phyloP scores from a whole-genome alignment of 35 echinoderm and acorn worm genomes.

The Apostichopus japonicus region DNA sequence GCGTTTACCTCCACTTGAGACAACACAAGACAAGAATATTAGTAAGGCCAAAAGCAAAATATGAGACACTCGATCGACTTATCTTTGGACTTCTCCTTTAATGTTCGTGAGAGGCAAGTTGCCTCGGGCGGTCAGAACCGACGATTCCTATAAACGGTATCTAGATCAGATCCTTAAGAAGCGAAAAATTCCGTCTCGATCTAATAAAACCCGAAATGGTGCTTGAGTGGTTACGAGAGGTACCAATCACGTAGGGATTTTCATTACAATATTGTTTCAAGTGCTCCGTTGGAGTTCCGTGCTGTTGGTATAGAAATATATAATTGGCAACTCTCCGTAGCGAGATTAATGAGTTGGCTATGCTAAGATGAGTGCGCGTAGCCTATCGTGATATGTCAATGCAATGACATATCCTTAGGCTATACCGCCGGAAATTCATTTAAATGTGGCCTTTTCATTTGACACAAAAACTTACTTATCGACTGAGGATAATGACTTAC shows the following conservation, averaged over 20 bases:
- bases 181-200: neutral
- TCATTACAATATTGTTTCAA: neutral
- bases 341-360: neutral
- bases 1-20: no score
- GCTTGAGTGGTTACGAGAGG: constrained; percentile 13
- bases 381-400: neutral
- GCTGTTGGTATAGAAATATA: neutral
- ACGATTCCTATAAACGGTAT: constrained; percentile 17
- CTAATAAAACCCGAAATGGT: constrained; percentile 24
- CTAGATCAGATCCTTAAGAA: constrained; percentile 42
- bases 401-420: neutral
- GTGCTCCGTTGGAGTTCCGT: neutral
- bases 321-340: neutral
- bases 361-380: neutral
- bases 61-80: neutral
- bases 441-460: neutral
- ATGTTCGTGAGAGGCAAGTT: neutral
- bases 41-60: no score
- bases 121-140: constrained; percentile 34
- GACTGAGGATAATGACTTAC: neutral
- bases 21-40: no score
- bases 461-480: neutral
- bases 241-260: neutral
- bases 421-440: neutral
- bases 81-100: neutral